Base-by-base conservation (phyloP, 2,888 invertebrate genomes). In the Imbricaverruca yamaguchii region DNA sequence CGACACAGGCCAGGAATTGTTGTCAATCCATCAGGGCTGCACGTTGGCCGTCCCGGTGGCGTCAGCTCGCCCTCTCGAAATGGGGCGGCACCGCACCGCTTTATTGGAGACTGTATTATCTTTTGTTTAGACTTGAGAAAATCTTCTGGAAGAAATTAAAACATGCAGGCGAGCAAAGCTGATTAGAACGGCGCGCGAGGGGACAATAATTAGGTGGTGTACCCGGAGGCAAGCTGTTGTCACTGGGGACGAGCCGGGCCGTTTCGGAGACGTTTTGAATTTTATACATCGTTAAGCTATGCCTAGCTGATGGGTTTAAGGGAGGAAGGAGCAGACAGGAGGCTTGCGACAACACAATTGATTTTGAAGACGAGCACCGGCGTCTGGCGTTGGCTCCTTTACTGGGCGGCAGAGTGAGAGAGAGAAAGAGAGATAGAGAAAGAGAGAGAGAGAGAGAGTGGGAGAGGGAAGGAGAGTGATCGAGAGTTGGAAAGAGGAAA, bases 111-210 rank as follows among this genome's bases (percentile, higher is more conserved):
- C 69, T 39, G 69, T 69, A 77, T 77, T 77, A 56, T 77, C 77
- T 74, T 77, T 77, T 77, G 77, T 77, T 77, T 77, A 77, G 77
- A 77, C 77, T 77, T 21, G 77, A 53, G 77, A 77, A 77, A 77
- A 77, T 56, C 77, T 77, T 56, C 77, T 77, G 77, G 77, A 77
- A 77, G 77, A 77, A 77, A 77, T 77, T 77, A 77, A 77, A 77
- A 77, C 77, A 39, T 15, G 69, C 69, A 10, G 25, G 69, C 69
- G 69, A 69, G 69, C 39, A 69, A 69, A 69, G 69, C 69, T 69
- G 69, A 69, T 69, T 69, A 69, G 39, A 69, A 69, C 69, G 69
- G 13, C 11, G 21, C 10, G 7, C 69, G 69, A 25, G 25, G 69
- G 69, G 69, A 69, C 69, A 69, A 69, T 69, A 69, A 69, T 69